A percentile compares a stretch with the other conserved stretches of the same genome.
Evolutionary conservation across 2,888 invertebrate genomes (phyloP).

Genomic region (Mycalesis mineus): DNA sequence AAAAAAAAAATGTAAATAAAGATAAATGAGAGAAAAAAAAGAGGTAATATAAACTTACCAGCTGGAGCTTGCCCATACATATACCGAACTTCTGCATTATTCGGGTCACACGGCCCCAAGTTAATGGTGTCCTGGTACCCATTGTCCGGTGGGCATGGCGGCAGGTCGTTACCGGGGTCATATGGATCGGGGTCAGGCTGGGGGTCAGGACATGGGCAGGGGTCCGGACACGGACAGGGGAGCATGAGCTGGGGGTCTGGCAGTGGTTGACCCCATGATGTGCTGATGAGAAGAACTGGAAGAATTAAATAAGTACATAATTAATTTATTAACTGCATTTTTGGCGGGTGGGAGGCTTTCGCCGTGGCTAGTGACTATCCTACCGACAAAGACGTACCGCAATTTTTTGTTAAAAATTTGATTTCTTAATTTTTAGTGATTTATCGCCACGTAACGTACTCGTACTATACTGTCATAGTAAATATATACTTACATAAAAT

Average conservation of each 20-base stretch:
- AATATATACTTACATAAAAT: too few relatives aligned
- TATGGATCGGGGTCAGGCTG: constrained; percentile 10
- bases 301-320: not conserved
- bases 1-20: too few relatives aligned
- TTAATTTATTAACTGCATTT: too few relatives aligned
- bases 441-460: too few relatives aligned
- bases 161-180: not conserved
- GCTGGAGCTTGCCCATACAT: constrained; percentile 50
- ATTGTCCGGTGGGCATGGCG: constrained; percentile 14
- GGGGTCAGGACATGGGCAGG: not conserved
- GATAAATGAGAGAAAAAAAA: too few relatives aligned
- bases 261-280: constrained; percentile 48
- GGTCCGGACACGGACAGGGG: constrained; percentile 14
- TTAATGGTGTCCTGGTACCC: constrained; percentile 33
- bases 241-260: constrained; percentile 34
- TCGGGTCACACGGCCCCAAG: constrained; percentile 47
- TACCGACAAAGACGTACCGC: too few relatives aligned
- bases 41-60: too few relatives aligned
- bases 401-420: too few relatives aligned
- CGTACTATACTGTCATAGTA: too few relatives aligned
- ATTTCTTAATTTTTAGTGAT: too few relatives aligned
- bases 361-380: too few relatives aligned
- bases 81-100: constrained; percentile 41
- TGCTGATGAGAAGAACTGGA: constrained; percentile 53
- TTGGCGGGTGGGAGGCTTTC: too few relatives aligned